Base-by-base conservation (phyloP, 1,140 invertebrate species). In the Trichogramma pretiosum region DNA sequence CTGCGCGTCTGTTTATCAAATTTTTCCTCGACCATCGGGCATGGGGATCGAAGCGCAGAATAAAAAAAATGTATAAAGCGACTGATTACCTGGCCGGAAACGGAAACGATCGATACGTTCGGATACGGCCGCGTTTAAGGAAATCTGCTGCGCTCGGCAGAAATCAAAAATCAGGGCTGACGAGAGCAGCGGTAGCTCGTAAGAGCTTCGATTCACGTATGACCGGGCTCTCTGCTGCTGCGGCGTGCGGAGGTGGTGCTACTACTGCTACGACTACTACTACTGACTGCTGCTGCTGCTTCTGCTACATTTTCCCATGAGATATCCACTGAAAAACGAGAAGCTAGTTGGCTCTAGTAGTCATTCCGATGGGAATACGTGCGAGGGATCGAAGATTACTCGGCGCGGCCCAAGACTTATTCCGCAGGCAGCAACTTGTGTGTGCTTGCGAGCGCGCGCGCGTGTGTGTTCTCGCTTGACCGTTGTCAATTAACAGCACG, bases 341-440 rank as follows among this genome's bases (percentile, higher is more conserved):
- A 5, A 28, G 24, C 24, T 5, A 28, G 24, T 11, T 7, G 11
- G 24, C 24, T 28, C 24, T 7, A 11, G 24, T 11, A 11, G 23
- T 46, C 41, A 53, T 57, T 65, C 51, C 58, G 49, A 40, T 40
- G 54, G 57, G 60, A 60, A 64, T 67, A 67, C 65, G 65, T 65
- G 62, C 58, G 47, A 55, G 54, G 58, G 57, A 63, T 65, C 57
- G 59, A 58, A 63, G 61, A 64, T 63, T 58, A 53, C 48, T 52
- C 52, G 55, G 56, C 62, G 59, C n/a, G n/a, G n/a, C n/a, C n/a
- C n/a, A n/a, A n/a, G n/a, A n/a, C n/a, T n/a, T n/a, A n/a, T n/a
- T n/a, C n/a, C n/a, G n/a, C n/a, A n/a, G n/a, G n/a, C n/a, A n/a
- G n/a, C n/a, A n/a, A n/a, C n/a, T n/a, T n/a, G n/a, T n/a, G n/a